A percentile compares a stretch with the other conserved stretches of the same genome.
Conservation (phyloP, 2,888 invertebrate species). For the Eristalis tenax region DNA sequence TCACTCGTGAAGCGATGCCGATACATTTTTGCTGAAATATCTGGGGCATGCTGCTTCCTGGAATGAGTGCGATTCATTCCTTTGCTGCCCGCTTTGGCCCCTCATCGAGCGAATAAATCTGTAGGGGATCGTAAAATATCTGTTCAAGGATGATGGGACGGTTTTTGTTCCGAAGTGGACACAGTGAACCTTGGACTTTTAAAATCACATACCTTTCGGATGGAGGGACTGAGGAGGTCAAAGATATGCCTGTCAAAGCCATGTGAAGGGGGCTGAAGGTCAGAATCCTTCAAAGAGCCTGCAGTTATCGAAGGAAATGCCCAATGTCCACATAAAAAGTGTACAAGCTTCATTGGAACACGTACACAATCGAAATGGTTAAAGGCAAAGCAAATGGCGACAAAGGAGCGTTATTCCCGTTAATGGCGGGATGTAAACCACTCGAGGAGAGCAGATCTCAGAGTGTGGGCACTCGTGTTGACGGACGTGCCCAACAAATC, state of each 20-base stretch:
- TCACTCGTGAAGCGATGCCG: not conserved
- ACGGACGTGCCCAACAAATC: not conserved
- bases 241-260: not conserved
- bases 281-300: not conserved
- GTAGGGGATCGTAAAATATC: not conserved
- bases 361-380: not conserved
- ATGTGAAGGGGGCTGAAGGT: not conserved
- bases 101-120: not conserved
- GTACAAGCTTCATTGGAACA: not conserved
- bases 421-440: not conserved
- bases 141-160: not conserved
- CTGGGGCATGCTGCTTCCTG: not conserved
- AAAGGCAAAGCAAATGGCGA: not conserved
- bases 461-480: not conserved
- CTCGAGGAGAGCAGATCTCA: not conserved
- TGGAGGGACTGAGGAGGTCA: not conserved
- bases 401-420: not conserved
- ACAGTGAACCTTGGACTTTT: not conserved
- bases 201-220: not conserved
- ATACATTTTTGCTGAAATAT: not conserved
- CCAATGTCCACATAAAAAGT: not conserved
- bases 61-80: not conserved
- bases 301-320: not conserved
- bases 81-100: not conserved
- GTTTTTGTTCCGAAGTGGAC: not conserved